Conservation (phyloP, 2,888 invertebrate genomes). For the Cylloceria caligata region DNA sequence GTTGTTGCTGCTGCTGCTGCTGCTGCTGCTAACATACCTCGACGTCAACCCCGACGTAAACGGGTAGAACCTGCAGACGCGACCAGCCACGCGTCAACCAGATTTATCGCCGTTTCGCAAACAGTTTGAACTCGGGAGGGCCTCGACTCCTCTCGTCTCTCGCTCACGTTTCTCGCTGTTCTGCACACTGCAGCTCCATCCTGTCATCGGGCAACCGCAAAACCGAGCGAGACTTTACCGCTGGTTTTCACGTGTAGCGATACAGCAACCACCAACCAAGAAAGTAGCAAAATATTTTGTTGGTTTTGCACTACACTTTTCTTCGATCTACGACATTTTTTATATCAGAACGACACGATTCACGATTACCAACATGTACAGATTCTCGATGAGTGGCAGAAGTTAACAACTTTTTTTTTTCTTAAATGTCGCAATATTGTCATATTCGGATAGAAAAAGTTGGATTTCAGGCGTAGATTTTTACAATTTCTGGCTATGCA, state of each 20-base stretch:
- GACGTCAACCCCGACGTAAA: constrained; percentile 52
- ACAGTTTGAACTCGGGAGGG: constrained; percentile 51
- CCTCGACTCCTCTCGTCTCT: constrained; percentile 21
- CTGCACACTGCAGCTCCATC: neutral
- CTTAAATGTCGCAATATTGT: too few relatives aligned
- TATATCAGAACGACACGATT: neutral
- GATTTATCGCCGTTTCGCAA: constrained; percentile 63
- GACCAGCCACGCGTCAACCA: constrained; percentile 60
- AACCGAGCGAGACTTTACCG: constrained; percentile 14
- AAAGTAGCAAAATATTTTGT: constrained; percentile 13
- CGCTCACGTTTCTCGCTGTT: constrained; percentile 10
- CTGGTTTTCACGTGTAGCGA: constrained; percentile 26
- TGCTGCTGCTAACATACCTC: constrained; percentile 26
- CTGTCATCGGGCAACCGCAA: constrained; percentile 23
- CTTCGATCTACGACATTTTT: neutral
- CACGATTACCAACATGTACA: neutral
- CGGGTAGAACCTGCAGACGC: constrained; percentile 56
- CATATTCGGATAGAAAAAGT: neutral
- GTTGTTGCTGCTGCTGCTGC: neutral
- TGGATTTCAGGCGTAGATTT: too few relatives aligned
- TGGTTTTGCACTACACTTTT: neutral
- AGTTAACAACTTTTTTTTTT: too few relatives aligned
- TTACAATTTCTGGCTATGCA: neutral
- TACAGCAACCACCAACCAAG: neutral
- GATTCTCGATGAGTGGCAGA: neutral